Evolutionary conservation across 2,888 invertebrate genomes (phyloP), one percentile per base, ranked within the genome.

Genomic region (Calephelis perditalis): DNA sequence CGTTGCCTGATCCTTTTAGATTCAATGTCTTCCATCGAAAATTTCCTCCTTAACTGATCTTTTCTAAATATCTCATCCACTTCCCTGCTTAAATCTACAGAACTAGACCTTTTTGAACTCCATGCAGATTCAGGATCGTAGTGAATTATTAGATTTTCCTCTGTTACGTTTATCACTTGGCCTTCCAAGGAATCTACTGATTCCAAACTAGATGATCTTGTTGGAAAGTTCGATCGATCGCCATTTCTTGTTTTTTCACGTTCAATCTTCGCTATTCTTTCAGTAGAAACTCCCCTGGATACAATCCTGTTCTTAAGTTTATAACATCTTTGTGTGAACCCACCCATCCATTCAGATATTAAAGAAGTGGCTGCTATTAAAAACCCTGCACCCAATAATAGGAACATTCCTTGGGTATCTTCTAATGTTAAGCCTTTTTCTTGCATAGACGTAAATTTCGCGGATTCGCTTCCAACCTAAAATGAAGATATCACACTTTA

Each of bases 351-450:
- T 84, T 96, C 96, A 0, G 94, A 93, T 11, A 94, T 69, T 9
- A 96, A 80, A 5, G 93, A 92, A 4, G 92, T 82, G 0, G 89
- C 91, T 5, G 93, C 95, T 37, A 94, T 73, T 0, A 94, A 73
- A 73, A 94, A 94, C 0, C 96, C 96, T 52, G 93, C 92, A 6
- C 90, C 94, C 67, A 96, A 85, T 0, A 96, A 86, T 4, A 96
- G 79, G 73, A 96, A 96, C 95, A 96, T 96, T 9, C 96, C 96
- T 81, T 95, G 95, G 0, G 95, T 95, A 66, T 96, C 96, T 71
- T 95, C 95, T 43, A 96, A 82, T 1, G 94, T 94, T n/a, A 96
- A 77, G 35, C 94, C 94, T 65, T 95, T 92, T 74, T 96, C 96
- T 78, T 94, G 94, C 36, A 92, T 88, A 49, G 84, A 78, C 8